Conservation (phyloP, 2,797 vertebrate genomes). For the Limnodromus scolopaceus region DNA sequence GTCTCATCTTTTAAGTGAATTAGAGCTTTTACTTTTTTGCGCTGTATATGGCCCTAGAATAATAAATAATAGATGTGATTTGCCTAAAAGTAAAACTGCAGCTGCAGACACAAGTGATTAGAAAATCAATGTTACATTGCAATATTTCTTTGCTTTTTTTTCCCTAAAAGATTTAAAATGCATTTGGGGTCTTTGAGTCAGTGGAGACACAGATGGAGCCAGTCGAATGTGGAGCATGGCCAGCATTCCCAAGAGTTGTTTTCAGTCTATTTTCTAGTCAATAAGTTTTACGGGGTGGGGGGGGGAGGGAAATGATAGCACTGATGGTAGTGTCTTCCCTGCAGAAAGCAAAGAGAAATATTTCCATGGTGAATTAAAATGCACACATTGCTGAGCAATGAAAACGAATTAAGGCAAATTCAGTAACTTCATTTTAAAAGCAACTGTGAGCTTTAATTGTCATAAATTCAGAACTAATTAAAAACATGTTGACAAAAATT, state of each 20-base stretch:
- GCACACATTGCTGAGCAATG: conserved; percentile 32
- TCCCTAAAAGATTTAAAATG: neutral
- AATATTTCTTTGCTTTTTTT: neutral
- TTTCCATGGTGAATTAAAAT: conserved; percentile 45
- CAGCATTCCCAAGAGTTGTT: conserved; percentile 10
- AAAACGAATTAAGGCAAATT: conserved; percentile 51
- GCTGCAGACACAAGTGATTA: neutral
- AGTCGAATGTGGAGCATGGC: neutral
- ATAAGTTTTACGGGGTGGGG: neutral
- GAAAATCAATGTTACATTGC: neutral
- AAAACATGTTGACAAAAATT: conserved; percentile 67
- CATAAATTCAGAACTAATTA: conserved; percentile 65
- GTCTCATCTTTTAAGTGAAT: neutral
- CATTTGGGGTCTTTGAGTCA: neutral
- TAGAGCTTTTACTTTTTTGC: neutral
- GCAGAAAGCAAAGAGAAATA: neutral
- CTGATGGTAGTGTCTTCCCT: neutral
- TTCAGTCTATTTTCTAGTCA: conserved; percentile 37
- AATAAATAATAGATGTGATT: neutral
- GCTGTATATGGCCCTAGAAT: neutral
- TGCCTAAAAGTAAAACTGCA: neutral
- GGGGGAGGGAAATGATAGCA: fast-evolving
- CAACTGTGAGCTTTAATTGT: conserved; percentile 58
- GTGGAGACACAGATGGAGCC: conserved; percentile 11
- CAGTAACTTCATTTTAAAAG: conserved; percentile 52